Conservation (phyloP, 1,140 invertebrate species). For the Copidosoma floridanum region DNA sequence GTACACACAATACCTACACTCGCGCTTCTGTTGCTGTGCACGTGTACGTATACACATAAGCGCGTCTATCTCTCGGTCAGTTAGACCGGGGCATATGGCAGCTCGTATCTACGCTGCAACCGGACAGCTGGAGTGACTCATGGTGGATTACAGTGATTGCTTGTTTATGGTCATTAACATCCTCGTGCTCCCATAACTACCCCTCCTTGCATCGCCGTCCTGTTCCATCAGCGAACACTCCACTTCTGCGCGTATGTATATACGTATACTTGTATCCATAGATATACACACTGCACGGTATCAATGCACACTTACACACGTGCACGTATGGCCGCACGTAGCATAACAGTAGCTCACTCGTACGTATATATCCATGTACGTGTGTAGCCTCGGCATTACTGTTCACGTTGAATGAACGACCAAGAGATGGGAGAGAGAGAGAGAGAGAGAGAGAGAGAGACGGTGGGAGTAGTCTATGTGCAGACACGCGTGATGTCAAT, state of each 20-base stretch:
- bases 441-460: background rate
- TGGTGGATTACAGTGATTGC: constrained; percentile 52
- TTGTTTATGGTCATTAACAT: constrained; percentile 55
- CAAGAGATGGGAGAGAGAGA: background rate
- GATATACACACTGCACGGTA: background rate
- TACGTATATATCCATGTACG: too few species aligned
- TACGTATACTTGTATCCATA: background rate
- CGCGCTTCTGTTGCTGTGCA: too few species aligned
- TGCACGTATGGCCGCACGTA: background rate
- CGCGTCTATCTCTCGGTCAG: constrained; percentile 22
- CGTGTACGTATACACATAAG: too few species aligned
- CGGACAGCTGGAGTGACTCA: constrained; percentile 51
- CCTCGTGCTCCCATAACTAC: constrained; percentile 50
- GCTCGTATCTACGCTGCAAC: constrained; percentile 46
- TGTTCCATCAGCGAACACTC: constrained; percentile 44
- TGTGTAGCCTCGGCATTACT: background rate
- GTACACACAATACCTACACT: too few species aligned
- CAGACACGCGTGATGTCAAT: constrained; percentile 19
- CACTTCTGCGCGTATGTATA: background rate
- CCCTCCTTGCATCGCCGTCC: constrained; percentile 41
- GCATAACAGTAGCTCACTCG: too few species aligned
- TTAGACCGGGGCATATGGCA: constrained; percentile 43
- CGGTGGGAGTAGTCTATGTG: background rate
- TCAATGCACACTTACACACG: background rate
- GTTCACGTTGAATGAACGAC: too few species aligned